Evolutionary conservation across 2,113 vertebrate species (phyloP), one percentile per base, ranked within the genome.

Genomic region (Himantopus leucocephalus): DNA sequence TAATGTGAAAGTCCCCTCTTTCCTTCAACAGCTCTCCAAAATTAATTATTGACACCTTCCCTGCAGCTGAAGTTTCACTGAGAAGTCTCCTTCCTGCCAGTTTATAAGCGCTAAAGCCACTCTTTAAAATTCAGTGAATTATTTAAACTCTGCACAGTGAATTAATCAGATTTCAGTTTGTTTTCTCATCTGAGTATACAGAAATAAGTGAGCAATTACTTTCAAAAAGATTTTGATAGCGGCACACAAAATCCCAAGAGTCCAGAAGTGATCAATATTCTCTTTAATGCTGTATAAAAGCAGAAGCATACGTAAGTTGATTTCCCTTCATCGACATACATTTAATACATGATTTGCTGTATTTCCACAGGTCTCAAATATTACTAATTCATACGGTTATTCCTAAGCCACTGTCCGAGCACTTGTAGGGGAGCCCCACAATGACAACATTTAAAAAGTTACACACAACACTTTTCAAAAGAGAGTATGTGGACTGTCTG

Each of bases 61-160:
- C 81, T 32, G 34, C n/a, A 71, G 80, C 73, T 94, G 48, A 76
- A 80, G n/a, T 37, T 92, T 78, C 59, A 78, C 76, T 81, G 56
- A 87, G 56, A 94, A 77, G 56, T 43, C 64, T 94, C 34, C 10
- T 71, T 37, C 70, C 66, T 91, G 56, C 6, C 34, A 75, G 58
- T 76, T 75, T 43, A 66, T 34, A 80, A 73, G 73, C 39, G 75
- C 35, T 58, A 76, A 88, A 86, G 55, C 27, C 60, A 73, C 53
- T 87, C 52, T 62, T 92, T 30, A 82, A 91, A 89, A 96, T 85
- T 80, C 77, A 75, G 47, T 90, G 29, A 94, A 95, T 95, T 91
- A 92, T 91, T 97, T 94, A 95, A 84, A 87, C 41, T 41, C 59
- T 5, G 24, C 62, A 64, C 18, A 91, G 58, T 63, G 77, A 95